Evolutionary conservation across 2,797 vertebrate species (phyloP).

Genomic region (Serranus cabrilla): DNA sequence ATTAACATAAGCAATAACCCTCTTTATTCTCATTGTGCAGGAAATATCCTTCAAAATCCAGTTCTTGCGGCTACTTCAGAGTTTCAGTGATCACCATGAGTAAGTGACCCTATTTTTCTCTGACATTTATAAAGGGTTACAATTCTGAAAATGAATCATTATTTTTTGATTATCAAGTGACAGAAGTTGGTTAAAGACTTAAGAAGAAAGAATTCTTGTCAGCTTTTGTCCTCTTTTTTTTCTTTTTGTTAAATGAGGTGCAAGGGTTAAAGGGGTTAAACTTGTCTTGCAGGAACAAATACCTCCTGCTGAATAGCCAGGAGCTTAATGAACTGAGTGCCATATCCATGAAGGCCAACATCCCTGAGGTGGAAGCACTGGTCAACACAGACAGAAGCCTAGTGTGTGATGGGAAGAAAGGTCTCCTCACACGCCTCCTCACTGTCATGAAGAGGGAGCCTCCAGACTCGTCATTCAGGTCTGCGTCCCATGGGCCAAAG

Average conservation of each 20-base stretch:
- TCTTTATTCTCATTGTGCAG: conserved; percentile 74
- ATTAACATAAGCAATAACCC: background rate
- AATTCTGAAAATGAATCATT: too few relatives aligned
- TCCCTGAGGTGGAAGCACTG: conserved; percentile 97
- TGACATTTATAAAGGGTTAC: too few relatives aligned
- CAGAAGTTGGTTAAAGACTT: too few relatives aligned
- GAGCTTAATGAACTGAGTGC: conserved; percentile 97
- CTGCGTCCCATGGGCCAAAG: conserved; percentile 9
- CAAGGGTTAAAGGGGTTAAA: too few relatives aligned
- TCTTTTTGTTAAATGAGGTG: background rate
- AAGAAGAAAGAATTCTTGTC: too few relatives aligned
- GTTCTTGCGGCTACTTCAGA: conserved; percentile 97
- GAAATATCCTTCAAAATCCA: conserved; percentile 99
- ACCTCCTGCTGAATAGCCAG: conserved; percentile 95
- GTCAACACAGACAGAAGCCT: conserved; percentile 97
- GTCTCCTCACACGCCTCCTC: conserved; percentile 94
- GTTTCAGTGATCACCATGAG: conserved; percentile 99
- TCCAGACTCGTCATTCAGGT: conserved; percentile 98
- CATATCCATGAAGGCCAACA: conserved; percentile 97
- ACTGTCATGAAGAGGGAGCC: conserved; percentile 99
- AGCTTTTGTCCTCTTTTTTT: too few relatives aligned
- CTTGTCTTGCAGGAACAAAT: conserved; percentile 92
- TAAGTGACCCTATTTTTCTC: conserved; percentile 79
- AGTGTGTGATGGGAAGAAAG: conserved; percentile 97
- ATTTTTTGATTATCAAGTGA: too few relatives aligned